Evolutionary conservation across 2,113 vertebrate species (phyloP).

Genomic region (Pelvicachromis taeniatus): DNA sequence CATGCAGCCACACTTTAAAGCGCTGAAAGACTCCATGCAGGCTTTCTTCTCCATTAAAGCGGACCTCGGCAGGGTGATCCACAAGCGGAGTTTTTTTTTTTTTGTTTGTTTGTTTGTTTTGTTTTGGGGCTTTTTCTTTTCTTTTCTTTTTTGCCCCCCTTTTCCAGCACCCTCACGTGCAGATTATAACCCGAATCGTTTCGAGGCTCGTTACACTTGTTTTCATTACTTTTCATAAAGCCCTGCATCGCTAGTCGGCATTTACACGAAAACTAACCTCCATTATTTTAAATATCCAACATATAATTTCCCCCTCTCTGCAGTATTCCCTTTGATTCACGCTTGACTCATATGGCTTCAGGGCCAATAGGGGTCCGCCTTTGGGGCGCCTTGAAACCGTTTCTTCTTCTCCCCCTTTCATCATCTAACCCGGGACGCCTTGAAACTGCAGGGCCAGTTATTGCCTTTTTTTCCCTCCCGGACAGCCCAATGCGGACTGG

Average conservation of each 20-base stretch:
- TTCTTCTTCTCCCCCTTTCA: constrained; percentile 86
- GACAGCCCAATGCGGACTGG: constrained; percentile 90
- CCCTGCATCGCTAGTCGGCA: constrained; percentile 11
- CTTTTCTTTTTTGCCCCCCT: not conserved
- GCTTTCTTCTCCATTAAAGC: constrained; percentile 45
- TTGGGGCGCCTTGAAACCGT: constrained; percentile 86
- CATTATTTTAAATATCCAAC: constrained; percentile 73
- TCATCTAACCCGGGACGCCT: constrained; percentile 83
- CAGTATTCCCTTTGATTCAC: constrained; percentile 84
- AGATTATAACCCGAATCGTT: not conserved
- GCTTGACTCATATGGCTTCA: constrained; percentile 82
- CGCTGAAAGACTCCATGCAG: constrained; percentile 43
- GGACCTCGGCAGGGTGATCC: constrained; percentile 29
- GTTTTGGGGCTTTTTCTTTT: accelerated
- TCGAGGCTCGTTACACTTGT: constrained; percentile 33
- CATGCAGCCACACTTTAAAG: constrained; percentile 39
- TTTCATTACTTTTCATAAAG: constrained; percentile 40
- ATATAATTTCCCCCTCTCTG: constrained; percentile 72
- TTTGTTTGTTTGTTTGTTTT: not conserved
- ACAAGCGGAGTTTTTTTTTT: not conserved
- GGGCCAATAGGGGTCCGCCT: constrained; percentile 82
- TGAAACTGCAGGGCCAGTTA: constrained; percentile 92
- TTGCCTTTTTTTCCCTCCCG: constrained; percentile 73
- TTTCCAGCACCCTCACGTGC: constrained; percentile 5
- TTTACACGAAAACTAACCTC: constrained; percentile 66